A percentile compares a stretch with the other conserved stretches of the same genome.
These are phyloP conservation scores for Lycophotia porphyrea DNA, from an alignment of 2,888 invertebrate species.

Conservation along the genomic window DNA sequence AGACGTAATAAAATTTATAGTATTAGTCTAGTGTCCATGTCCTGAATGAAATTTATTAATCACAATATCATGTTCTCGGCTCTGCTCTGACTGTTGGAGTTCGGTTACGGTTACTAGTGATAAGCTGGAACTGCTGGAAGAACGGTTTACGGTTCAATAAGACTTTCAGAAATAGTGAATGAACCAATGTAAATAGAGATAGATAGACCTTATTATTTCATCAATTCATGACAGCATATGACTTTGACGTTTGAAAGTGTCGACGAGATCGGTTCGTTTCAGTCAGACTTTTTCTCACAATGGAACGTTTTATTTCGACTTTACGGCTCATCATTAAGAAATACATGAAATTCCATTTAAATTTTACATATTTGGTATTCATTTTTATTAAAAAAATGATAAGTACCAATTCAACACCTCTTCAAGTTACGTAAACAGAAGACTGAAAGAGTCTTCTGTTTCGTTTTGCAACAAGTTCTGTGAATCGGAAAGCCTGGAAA, in stretches of 20 bases:
- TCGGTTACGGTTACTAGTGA: not conserved
- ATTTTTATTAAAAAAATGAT: not conserved
- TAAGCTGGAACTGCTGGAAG: too few relatives aligned
- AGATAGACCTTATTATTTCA: too few relatives aligned
- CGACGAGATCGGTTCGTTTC: slow-evolving; percentile 5
- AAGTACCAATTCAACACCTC: not conserved
- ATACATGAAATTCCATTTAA: not conserved
- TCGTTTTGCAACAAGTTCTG: not conserved
- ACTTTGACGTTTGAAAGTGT: not conserved
- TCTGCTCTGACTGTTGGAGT: not conserved
- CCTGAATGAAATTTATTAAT: not conserved
- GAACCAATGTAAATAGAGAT: slow-evolving; percentile 9
- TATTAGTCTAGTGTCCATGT: not conserved
- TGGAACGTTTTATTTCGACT: not conserved
- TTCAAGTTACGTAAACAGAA: not conserved
- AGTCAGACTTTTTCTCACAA: not conserved
- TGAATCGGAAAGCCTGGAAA: not conserved
- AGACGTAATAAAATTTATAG: not conserved
- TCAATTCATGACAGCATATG: too few relatives aligned
- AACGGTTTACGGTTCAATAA: not conserved
- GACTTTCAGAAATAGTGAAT: not conserved
- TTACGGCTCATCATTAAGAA: too few relatives aligned
- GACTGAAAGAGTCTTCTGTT: too few relatives aligned
- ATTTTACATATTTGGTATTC: not conserved
- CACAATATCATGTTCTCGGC: not conserved